These are phyloP conservation scores for Yasuhikotakia modesta DNA, from an alignment of 2,797 vertebrate genomes.

Conservation along the genomic window DNA sequence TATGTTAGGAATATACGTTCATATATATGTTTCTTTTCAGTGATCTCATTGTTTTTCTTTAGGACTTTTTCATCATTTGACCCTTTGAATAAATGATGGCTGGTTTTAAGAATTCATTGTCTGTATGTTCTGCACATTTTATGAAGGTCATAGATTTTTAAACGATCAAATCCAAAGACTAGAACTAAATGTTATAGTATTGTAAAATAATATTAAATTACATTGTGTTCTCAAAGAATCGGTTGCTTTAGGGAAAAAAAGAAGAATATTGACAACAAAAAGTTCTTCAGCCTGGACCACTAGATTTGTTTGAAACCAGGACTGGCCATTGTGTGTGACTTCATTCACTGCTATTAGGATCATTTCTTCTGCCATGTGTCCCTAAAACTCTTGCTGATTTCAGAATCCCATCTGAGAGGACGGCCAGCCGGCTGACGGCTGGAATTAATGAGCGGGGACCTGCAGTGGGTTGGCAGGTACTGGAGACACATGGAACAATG, in stretches of 20 bases:
- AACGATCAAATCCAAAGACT: neutral
- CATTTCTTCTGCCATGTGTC: slow-evolving; percentile 34
- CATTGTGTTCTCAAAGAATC: too few species aligned
- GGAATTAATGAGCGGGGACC: slow-evolving; percentile 62
- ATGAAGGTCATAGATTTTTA: slow-evolving; percentile 27
- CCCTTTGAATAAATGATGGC: slow-evolving; percentile 41
- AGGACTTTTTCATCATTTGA: slow-evolving; percentile 47
- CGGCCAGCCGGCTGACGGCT: slow-evolving; percentile 51
- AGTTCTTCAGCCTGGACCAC: too few species aligned
- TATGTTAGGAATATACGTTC: neutral
- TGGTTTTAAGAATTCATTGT: slow-evolving; percentile 5
- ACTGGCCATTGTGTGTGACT: neutral
- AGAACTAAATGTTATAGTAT: neutral
- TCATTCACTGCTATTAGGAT: slow-evolving; percentile 11
- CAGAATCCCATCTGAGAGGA: slow-evolving; percentile 50
- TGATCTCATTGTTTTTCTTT: slow-evolving; percentile 49
- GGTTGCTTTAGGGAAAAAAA: neutral
- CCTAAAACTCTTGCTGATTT: slow-evolving; percentile 35
- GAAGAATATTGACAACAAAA: neutral
- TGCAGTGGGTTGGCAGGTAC: slow-evolving; percentile 63
- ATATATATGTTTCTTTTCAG: too few species aligned
- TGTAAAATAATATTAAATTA: neutral
- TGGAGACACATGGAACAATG: slow-evolving; percentile 59
- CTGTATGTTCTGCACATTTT: slow-evolving; percentile 15
- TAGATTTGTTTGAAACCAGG: neutral